Evolutionary conservation across 37 sponge, comb jelly and placozoan genomes (phyloP), one percentile per base, ranked within the genome.

Genomic region (Tethya wilhelma): DNA sequence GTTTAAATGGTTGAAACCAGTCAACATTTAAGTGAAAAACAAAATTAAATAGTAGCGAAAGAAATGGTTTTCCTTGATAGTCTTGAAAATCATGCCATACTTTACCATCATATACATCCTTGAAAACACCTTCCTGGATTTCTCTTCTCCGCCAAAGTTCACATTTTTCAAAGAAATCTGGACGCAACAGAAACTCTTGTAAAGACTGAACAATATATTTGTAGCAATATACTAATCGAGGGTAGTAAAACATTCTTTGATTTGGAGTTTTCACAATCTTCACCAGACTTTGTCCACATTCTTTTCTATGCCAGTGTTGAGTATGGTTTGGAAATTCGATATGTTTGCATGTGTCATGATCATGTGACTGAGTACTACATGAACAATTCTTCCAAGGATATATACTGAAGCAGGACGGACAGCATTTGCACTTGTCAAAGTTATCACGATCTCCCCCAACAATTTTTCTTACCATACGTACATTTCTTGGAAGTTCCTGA

Each of bases 41-140:
- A 6, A 59, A 67, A 49, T 79, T 67, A 23, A 34, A 40, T 31
- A 56, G 67, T 20, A 56, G 57, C 12, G 55, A 38, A 5, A 77
- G 41, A 41, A 77, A 63, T 5, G 45, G 45, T 11, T 26, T 30
- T 43, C 30, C 63, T 29, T 64, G 0, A 41, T 30, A 14, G 40
- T 32, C 11, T 40, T 43, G 32, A 79, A 89, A 89, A 3, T 73
- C 59, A 38, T 89, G 64, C 90, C 90, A 89, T 3, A 89, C 37
- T 41, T 69, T 79, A 31, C 84, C 85, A 83, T 89, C 80, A 73
- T 74, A 89, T 1, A 89, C 66, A 67, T 89, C 89, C 20, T 12
- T 12, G 28, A 26, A 60, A 17, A 60, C 63, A 60, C 7, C 28
- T 12, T 12, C 20, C 20, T 12, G 6, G 7, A 6, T 26, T 26